These are phyloP conservation scores for Harlomillsia oculata DNA, from an alignment of 1,140 invertebrate genomes.

Conservation along the genomic window DNA sequence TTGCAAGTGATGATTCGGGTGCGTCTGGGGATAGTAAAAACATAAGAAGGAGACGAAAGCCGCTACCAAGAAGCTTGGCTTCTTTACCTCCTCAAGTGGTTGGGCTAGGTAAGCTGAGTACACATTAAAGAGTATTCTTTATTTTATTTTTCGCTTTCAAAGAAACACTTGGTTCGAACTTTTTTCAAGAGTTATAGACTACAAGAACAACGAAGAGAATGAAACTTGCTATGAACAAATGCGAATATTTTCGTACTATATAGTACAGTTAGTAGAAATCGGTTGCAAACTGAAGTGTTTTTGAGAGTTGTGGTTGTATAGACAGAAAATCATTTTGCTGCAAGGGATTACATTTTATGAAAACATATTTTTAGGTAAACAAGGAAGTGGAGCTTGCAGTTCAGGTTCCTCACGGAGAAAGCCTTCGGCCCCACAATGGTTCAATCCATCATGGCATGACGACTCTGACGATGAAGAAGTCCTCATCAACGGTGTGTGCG, in stretches of 20 bases:
- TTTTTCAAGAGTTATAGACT: no score
- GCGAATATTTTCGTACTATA: no score
- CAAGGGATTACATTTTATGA: no score
- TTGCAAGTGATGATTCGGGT: conserved; percentile 32
- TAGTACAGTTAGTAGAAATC: no score
- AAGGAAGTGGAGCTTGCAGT: conserved; percentile 26
- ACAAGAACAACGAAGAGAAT: no score
- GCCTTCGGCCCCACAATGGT: conserved; percentile 91
- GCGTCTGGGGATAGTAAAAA: conserved; percentile 27
- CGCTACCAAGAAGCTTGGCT: conserved; percentile 19
- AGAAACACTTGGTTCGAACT: no score
- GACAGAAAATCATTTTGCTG: no score
- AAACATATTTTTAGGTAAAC: conserved; percentile 18
- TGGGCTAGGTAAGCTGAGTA: conserved; percentile 13
- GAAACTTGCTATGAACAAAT: no score
- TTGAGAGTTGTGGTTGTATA: no score
- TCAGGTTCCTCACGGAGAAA: conserved; percentile 61
- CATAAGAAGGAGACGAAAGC: conserved; percentile 21
- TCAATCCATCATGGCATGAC: conserved; percentile 84
- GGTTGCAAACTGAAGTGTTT: no score
- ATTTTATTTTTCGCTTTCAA: not conserved
- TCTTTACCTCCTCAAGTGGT: no score
- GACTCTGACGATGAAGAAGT: conserved; percentile 56
- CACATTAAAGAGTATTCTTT: not conserved
- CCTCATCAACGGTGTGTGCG: conserved; percentile 83